These are phyloP conservation scores for Hemistola chrysoprasaria DNA, from an alignment of 2,888 invertebrate species.

Conservation along the genomic window DNA sequence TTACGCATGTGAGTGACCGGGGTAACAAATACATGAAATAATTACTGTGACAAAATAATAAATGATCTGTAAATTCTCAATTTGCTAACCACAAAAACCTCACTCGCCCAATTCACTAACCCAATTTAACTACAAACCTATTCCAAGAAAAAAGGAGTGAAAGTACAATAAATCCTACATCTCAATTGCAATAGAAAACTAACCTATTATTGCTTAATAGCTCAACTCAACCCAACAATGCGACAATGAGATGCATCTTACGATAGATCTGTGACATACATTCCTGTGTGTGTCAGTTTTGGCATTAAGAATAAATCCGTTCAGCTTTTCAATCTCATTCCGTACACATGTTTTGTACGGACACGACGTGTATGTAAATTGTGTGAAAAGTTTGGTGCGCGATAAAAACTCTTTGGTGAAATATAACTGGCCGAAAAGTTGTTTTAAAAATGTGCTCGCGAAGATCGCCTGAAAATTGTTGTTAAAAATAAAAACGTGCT, in stretches of 20 bases:
- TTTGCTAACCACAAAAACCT: too few species aligned
- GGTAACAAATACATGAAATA: too few species aligned
- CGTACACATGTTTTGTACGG: conserved; percentile 51
- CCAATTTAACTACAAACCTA: too few species aligned
- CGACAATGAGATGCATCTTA: conserved; percentile 57
- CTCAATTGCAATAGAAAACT: conserved; percentile 8
- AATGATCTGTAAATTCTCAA: too few species aligned
- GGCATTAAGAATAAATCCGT: conserved; percentile 58
- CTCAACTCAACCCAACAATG: conserved; percentile 27
- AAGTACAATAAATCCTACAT: conserved; percentile 9
- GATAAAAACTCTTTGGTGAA: background rate
- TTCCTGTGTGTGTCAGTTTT: conserved; percentile 47
- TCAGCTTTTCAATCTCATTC: conserved; percentile 57
- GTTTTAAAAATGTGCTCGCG: background rate
- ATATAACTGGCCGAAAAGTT: background rate
- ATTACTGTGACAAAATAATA: too few species aligned
- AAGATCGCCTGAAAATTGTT: too few species aligned
- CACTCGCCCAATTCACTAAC: background rate
- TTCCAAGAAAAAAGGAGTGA: conserved; percentile 11
- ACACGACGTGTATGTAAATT: conserved; percentile 42
- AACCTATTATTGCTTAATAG: conserved; percentile 18
- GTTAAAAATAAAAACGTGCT: too few species aligned
- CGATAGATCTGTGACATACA: conserved; percentile 66
- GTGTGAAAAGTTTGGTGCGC: background rate
- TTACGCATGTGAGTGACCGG: too few species aligned